A percentile compares a stretch with the other conserved stretches of the same genome.
These are phyloP conservation scores for Antrozous pallidus DNA, from an alignment of 2,797 vertebrate species.

Conservation along the genomic window DNA sequence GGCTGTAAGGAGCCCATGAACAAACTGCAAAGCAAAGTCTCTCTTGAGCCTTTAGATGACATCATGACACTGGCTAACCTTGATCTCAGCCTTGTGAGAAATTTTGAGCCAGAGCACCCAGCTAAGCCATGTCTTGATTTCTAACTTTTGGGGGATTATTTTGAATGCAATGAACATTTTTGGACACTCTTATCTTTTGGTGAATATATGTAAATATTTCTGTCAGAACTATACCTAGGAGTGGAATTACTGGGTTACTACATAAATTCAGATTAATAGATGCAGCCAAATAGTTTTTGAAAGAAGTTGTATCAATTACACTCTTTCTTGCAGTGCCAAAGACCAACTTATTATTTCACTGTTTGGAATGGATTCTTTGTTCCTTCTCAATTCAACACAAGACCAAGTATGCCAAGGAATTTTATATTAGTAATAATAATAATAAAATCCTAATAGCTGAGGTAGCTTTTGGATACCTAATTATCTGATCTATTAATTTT, in stretches of 20 bases:
- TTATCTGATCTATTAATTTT: slow-evolving; percentile 41
- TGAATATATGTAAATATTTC: background rate
- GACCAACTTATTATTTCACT: background rate
- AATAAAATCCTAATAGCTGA: background rate
- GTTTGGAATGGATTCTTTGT: background rate
- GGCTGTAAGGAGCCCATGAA: background rate
- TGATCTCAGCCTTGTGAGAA: background rate
- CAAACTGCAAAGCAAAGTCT: background rate
- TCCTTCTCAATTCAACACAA: background rate
- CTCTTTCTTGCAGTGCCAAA: background rate
- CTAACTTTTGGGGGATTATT: background rate
- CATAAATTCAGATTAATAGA: background rate
- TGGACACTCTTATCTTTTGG: background rate
- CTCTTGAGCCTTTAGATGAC: background rate
- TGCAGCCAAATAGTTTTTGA: background rate
- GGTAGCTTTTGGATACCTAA: background rate
- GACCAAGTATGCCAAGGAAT: background rate
- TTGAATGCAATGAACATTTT: background rate
- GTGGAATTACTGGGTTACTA: background rate
- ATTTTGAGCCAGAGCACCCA: background rate
- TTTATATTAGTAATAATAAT: background rate
- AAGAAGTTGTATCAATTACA: background rate
- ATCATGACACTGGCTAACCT: background rate
- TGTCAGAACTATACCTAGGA: background rate
- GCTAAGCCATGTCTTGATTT: background rate